Conservation (phyloP, 2,888 invertebrate species). For the Leistus spinibarbis region DNA sequence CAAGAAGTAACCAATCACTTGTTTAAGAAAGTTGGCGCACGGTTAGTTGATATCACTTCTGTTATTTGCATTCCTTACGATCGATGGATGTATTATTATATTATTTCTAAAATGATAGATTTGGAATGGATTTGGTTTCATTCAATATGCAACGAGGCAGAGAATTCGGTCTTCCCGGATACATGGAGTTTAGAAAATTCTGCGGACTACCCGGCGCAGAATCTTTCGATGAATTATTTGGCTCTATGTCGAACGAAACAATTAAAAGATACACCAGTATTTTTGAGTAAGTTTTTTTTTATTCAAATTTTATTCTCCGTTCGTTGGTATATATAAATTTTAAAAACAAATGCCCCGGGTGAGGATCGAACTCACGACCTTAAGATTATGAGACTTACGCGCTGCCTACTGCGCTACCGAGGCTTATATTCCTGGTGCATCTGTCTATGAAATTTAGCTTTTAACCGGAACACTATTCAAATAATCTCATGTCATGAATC, state of each 20-base stretch:
- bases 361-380: slow-evolving; percentile 97
- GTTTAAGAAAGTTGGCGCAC: slow-evolving; percentile 79
- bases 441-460: too few species aligned
- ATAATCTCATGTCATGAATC: too few species aligned
- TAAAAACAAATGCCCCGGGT: slow-evolving; percentile 78
- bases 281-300: slow-evolving; percentile 69
- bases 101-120: slow-evolving; percentile 56
- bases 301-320: background rate
- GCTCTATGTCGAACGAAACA: slow-evolving; percentile 88
- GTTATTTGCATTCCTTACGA: background rate
- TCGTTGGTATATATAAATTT: background rate
- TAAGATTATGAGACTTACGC: slow-evolving; percentile 92
- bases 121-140: slow-evolving; percentile 89
- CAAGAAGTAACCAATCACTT: slow-evolving; percentile 89
- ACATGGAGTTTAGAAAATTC: slow-evolving; percentile 92
- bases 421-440: too few species aligned
- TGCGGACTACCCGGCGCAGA: slow-evolving; percentile 82
- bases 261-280: slow-evolving; percentile 81
- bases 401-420: slow-evolving; percentile 88
- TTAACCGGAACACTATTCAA: too few species aligned
- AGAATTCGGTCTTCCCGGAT: slow-evolving; percentile 89
- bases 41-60: slow-evolving; percentile 3
- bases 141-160: slow-evolving; percentile 93
- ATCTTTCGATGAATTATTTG: slow-evolving; percentile 79
- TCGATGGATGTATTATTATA: background rate